Evolutionary conservation across 2,888 invertebrate genomes (phyloP).

Genomic region (Neoascia interrupta): DNA sequence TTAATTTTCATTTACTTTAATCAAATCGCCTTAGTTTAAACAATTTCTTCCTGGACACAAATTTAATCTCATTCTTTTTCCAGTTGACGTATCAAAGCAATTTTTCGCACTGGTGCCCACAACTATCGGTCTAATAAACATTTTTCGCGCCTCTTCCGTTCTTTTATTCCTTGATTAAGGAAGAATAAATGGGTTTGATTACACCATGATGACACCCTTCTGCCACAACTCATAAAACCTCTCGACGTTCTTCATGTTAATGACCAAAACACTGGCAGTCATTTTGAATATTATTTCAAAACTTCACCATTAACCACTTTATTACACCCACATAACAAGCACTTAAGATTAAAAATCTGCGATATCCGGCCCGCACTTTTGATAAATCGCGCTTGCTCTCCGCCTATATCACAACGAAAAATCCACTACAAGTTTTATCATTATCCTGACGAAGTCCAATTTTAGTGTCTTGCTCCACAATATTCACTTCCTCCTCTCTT

Average conservation of each 20-base stretch:
- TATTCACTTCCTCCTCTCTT: neutral
- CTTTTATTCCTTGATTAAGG: neutral
- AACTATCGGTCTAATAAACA: too few species aligned
- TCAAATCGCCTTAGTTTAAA: too few species aligned
- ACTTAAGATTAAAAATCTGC: slow-evolving; percentile 33
- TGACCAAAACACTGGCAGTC: neutral
- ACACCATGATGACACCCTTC: too few species aligned
- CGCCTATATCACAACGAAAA: neutral
- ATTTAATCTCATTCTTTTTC: too few species aligned
- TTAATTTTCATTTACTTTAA: too few species aligned
- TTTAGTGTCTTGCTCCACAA: slow-evolving; percentile 10
- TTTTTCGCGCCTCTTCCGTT: too few species aligned
- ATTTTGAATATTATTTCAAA: slow-evolving; percentile 24
- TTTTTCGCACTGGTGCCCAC: too few species aligned
- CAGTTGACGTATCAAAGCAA: too few species aligned
- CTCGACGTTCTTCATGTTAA: slow-evolving; percentile 6
- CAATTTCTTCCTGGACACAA: too few species aligned
- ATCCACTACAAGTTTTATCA: slow-evolving; percentile 31
- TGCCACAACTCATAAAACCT: slow-evolving; percentile 5
- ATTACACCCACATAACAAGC: slow-evolving; percentile 28
- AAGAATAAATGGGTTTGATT: neutral
- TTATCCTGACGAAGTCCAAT: slow-evolving; percentile 26
- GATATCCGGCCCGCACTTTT: slow-evolving; percentile 26
- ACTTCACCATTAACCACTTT: slow-evolving; percentile 17
- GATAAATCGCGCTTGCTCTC: neutral